phyloP scores from a whole-genome alignment of 2,888 invertebrate species.

The Lasioglossum vierecki region DNA sequence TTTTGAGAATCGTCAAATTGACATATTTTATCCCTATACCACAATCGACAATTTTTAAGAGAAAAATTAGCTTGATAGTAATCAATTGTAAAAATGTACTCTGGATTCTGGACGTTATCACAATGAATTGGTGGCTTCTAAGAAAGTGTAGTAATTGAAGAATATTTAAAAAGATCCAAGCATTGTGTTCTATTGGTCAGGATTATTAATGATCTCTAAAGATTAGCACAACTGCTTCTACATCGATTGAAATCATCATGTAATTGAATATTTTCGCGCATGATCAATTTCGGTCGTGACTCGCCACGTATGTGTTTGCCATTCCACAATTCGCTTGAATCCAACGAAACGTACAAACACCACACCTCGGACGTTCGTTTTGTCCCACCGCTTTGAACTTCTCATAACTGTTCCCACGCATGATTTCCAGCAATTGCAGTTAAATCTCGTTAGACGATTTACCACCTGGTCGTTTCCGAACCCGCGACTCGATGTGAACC shows the following conservation, averaged over 20 bases:
- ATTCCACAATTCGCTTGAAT: slow-evolving; percentile 9
- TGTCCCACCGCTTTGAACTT: slow-evolving; percentile 56
- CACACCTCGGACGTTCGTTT: not conserved
- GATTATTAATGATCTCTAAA: too few species aligned
- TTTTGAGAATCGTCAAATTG: too few species aligned
- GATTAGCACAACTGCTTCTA: too few species aligned
- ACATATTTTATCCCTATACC: too few species aligned
- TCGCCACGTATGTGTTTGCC: not conserved
- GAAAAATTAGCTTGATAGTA: too few species aligned
- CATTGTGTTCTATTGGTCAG: too few species aligned
- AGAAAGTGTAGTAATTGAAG: not conserved
- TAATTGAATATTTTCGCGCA: not conserved
- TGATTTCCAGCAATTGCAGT: slow-evolving; percentile 75
- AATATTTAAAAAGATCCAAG: too few species aligned
- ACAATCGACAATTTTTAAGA: too few species aligned
- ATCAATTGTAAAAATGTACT: too few species aligned
- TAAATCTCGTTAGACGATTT: slow-evolving; percentile 83
- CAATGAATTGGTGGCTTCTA: not conserved
- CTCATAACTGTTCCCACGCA: slow-evolving; percentile 29
- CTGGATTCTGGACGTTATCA: too few species aligned
- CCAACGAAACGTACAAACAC: not conserved
- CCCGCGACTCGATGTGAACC: slow-evolving; percentile 76
- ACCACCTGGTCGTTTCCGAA: slow-evolving; percentile 55
- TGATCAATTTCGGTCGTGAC: not conserved
- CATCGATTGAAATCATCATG: too few species aligned